Base-by-base conservation (phyloP, 1,140 invertebrate genomes). In the Drosophila simulans region DNA sequence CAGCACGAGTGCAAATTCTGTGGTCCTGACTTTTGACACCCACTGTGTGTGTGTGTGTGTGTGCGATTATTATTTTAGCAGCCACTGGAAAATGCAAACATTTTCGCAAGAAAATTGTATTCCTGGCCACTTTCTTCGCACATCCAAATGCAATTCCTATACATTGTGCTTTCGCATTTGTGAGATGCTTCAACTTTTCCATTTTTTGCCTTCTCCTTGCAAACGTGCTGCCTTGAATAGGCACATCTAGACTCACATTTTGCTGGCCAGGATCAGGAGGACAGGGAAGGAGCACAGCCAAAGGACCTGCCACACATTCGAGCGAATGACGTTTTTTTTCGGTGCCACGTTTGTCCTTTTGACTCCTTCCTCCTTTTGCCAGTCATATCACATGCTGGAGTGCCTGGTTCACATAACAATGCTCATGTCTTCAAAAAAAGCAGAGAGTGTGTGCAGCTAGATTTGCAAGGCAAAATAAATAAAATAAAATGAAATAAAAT, bases 301-400 rank as follows among this genome's bases (percentile, higher is more conserved):
- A 68, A 69, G 66, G 49, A 55, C 51, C 63, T 34, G 49, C 34
- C 66, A 39, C 62, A 31, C 40, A 22, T 37, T 52, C 42, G 46
- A 54, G 63, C 37, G 34, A 22, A 22, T 25, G 66, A 34, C 20
- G 12, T 37, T 15, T 27, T 37, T 54, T 69, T 48, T 55, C 8
- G 45, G 52, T 53, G 64, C 66, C 39, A 34, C 63, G 34, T 22
- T 56, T 56, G 49, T 68, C 63, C 42, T 46, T 34, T 48, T 62
- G 15, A 45, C 31, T 55, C 37, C 12, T 39, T 37, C 8, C 22
- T 13, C 43, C 25, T 57, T 70, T 70, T 56, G 25, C 35, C 51
- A 70, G 64, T 40, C 64, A 56, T 70, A 70, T 70, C 66, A 46
- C 49, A 70, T 69, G 15, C 34, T 69, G n/a, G n/a, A 70, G 64